Percentiles rank a stretch among this genome's conserved stretches.
Conservation (phyloP, 2,797 vertebrate genomes). For the Neosalanx taihuensis region DNA sequence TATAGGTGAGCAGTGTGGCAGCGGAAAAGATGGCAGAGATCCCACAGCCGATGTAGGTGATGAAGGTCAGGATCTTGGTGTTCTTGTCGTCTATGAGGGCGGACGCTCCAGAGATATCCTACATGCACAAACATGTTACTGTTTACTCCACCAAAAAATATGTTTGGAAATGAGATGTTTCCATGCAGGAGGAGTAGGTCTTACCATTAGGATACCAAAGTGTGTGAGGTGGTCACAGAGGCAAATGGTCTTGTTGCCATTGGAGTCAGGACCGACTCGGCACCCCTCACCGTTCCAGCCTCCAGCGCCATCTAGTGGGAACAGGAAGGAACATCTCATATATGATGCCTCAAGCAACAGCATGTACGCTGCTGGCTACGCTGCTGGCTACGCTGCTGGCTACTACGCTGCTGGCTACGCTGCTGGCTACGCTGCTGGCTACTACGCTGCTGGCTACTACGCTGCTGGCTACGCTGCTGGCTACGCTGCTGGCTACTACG, state of each 20-base stretch:
- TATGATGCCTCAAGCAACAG: neutral
- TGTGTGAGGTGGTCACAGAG: constrained; percentile 93
- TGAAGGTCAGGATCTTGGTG: constrained; percentile 85
- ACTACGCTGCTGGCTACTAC: too few species aligned
- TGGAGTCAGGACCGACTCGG: constrained; percentile 64
- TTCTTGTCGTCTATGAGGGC: constrained; percentile 73
- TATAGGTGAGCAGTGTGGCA: constrained; percentile 92
- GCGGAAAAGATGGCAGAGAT: constrained; percentile 93
- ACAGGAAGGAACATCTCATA: constrained; percentile 32
- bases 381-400: too few species aligned
- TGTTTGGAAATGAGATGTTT: too few species aligned
- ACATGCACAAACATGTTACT: constrained; percentile 19
- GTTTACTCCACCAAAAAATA: neutral
- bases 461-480: too few species aligned
- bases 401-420: too few species aligned
- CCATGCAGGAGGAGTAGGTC: constrained; percentile 28
- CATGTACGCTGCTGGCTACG: too few species aligned
- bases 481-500: too few species aligned
- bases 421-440: too few species aligned
- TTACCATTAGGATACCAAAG: constrained; percentile 94
- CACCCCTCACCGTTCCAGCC: constrained; percentile 88
- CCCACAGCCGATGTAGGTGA: constrained; percentile 92
- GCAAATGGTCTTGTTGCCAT: constrained; percentile 80
- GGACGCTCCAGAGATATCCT: constrained; percentile 83
- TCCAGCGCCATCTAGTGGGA: constrained; percentile 77